Evolutionary conservation across 1,140 invertebrate genomes (phyloP).

Genomic region (Pararge aegeria): DNA sequence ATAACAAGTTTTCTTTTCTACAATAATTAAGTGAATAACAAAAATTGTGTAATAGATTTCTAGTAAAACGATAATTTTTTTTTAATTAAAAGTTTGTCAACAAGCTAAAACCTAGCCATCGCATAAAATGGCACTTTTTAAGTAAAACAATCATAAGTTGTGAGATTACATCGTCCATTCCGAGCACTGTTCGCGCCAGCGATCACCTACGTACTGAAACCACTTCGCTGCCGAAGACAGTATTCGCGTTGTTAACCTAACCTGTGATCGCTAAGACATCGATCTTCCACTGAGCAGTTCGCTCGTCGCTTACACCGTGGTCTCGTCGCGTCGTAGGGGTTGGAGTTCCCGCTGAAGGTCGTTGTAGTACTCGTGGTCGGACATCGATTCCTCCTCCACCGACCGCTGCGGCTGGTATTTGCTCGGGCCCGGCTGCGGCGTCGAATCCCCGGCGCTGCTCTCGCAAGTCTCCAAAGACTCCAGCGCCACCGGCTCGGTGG

Average conservation of each 20-base stretch:
- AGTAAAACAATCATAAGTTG: slow-evolving; percentile 45
- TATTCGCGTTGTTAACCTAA: no score
- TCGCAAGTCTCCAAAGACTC: slow-evolving; percentile 55
- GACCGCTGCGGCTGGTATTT: slow-evolving; percentile 82
- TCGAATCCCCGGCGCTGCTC: slow-evolving; percentile 51
- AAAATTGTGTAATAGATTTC: slow-evolving; percentile 26
- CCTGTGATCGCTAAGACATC: no score
- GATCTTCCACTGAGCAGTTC: background rate
- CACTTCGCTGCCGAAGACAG: no score
- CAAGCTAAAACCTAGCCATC: slow-evolving; percentile 67
- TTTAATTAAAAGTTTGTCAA: slow-evolving; percentile 55
- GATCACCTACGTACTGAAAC: no score
- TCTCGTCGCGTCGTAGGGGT: slow-evolving; percentile 89
- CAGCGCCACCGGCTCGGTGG: slow-evolving; percentile 65
- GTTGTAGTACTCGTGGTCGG: slow-evolving; percentile 96
- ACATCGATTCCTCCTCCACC: slow-evolving; percentile 88
- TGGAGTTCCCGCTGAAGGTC: slow-evolving; percentile 92
- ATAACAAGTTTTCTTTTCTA: slow-evolving; percentile 61
- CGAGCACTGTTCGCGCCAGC: background rate
- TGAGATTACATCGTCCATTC: slow-evolving; percentile 50
- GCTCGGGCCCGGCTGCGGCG: slow-evolving; percentile 52
- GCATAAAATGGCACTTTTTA: slow-evolving; percentile 65
- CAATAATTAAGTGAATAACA: slow-evolving; percentile 66
- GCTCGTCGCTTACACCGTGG: slow-evolving; percentile 83
- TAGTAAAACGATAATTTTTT: slow-evolving; percentile 61